Percentiles rank a stretch among this genome's conserved stretches.
Evolutionary conservation across 2,797 vertebrate genomes (phyloP).

Genomic region (Microctenopoma lineatum): DNA sequence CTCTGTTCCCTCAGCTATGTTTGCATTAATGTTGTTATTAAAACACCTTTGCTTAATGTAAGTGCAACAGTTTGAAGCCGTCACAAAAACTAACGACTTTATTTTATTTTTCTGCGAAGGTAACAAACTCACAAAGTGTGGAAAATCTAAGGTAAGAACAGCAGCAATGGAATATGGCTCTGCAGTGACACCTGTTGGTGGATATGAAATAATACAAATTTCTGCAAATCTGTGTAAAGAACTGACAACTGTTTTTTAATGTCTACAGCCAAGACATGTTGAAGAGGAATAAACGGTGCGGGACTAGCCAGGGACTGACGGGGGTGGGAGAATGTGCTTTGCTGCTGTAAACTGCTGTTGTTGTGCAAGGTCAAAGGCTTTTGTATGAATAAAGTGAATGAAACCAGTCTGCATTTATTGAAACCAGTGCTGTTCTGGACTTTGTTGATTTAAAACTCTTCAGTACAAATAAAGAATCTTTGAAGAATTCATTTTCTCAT

Average conservation of each 20-base stretch:
- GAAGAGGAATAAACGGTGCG: slow-evolving; percentile 50
- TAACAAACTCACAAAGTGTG: slow-evolving; percentile 75
- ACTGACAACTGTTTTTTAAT: slow-evolving; percentile 8
- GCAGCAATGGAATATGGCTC: neutral
- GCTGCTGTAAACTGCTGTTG: slow-evolving; percentile 34
- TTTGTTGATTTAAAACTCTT: neutral
- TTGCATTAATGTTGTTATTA: slow-evolving; percentile 4
- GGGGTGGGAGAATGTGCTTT: neutral
- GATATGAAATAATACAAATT: neutral
- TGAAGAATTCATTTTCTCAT: neutral
- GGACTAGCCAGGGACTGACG: neutral
- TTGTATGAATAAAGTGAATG: slow-evolving; percentile 67
- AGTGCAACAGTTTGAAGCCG: neutral
- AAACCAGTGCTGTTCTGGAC: neutral
- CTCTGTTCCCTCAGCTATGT: neutral
- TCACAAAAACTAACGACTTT: neutral
- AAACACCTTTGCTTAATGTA: slow-evolving; percentile 11
- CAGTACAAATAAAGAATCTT: neutral
- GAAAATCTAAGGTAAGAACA: slow-evolving; percentile 73
- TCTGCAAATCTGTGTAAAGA: neutral
- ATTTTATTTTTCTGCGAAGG: slow-evolving; percentile 56
- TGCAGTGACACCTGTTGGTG: slow-evolving; percentile 57
- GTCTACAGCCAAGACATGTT: slow-evolving; percentile 43
- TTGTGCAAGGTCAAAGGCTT: slow-evolving; percentile 57
- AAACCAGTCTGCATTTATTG: neutral